Evolutionary conservation across 2,888 invertebrate species (phyloP), one percentile per base, ranked within the genome.

Genomic region (Ligdia adustata): DNA sequence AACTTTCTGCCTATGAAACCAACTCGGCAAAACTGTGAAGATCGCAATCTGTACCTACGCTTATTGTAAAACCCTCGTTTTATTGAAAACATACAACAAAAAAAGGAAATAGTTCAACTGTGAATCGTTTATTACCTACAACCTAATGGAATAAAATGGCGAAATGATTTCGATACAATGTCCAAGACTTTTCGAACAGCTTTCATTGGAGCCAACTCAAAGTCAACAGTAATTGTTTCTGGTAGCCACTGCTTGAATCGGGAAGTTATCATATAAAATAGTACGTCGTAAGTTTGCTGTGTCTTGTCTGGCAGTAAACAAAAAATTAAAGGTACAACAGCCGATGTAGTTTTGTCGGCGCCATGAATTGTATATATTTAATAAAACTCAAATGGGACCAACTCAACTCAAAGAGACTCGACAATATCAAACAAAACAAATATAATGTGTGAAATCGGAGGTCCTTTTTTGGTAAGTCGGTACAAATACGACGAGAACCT

Each of bases 321-420:
- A 32, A 9, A 24, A 14, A 32, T 6, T 24, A 22, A 41, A 24
- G 40, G 14, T 32, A 14, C n/a, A n/a, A n/a, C n/a, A n/a, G n/a
- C n/a, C n/a, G n/a, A n/a, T n/a, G n/a, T n/a, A n/a, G n/a, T n/a
- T n/a, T n/a, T n/a, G n/a, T n/a, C n/a, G n/a, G n/a, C n/a, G n/a
- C n/a, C n/a, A n/a, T n/a, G n/a, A 14, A 24, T 32, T 6, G 31
- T 32, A 9, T 24, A 15, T 29, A 11, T 11, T 9, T 41, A 24
- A 11, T 31, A 15, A 15, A 41, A 41, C n/a, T 14, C 13, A 27
- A 7, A 9, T 9, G 46, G 40, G 29, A n/a, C n/a, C n/a, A n/a
- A n/a, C n/a, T n/a, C n/a, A n/a, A n/a, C n/a, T n/a, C n/a, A n/a
- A n/a, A n/a, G n/a, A n/a, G n/a, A n/a, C n/a, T n/a, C n/a, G n/a